A percentile compares a stretch with the other conserved stretches of the same genome.
These are phyloP conservation scores for Lynx canadensis DNA, from an alignment of 2,113 vertebrate species.

Conservation along the genomic window DNA sequence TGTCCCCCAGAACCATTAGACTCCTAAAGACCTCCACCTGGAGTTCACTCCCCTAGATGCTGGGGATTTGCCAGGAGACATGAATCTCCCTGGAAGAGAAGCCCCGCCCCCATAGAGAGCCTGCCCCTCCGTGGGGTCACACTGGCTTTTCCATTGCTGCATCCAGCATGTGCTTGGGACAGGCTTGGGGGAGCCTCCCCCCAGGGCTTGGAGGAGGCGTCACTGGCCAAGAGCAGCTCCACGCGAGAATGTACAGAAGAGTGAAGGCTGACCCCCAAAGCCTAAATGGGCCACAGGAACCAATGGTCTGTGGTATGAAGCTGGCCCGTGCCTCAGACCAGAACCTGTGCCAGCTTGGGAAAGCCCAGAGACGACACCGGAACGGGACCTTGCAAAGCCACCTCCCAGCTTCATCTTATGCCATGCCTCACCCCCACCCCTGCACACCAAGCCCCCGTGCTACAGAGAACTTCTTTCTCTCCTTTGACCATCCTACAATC, in stretches of 20 bases:
- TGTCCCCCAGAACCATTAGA: background rate
- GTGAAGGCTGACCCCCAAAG: background rate
- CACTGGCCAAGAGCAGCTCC: background rate
- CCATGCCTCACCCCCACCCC: rapidly evolving
- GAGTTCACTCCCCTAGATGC: background rate
- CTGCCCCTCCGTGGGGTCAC: background rate
- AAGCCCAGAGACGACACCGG: rapidly evolving
- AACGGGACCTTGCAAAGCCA: background rate
- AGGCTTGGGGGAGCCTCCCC: background rate
- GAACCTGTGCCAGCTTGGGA: background rate
- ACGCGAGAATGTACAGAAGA: background rate
- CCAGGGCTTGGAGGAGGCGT: background rate
- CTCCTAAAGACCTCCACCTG: background rate
- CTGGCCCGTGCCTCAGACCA: background rate
- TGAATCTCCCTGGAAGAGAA: background rate
- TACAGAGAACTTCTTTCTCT: background rate
- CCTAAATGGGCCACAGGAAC: background rate
- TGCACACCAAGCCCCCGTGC: no score
- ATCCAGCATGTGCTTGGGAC: no score
- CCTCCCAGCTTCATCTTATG: no score
- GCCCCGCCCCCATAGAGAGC: background rate
- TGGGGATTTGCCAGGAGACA: background rate
- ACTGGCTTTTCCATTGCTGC: rapidly evolving
- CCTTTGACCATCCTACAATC: background rate
- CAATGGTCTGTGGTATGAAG: rapidly evolving